A percentile compares a stretch with the other conserved stretches of the same genome.
Conservation (phyloP, 1,140 invertebrate species). For the Drosophila littoralis region DNA sequence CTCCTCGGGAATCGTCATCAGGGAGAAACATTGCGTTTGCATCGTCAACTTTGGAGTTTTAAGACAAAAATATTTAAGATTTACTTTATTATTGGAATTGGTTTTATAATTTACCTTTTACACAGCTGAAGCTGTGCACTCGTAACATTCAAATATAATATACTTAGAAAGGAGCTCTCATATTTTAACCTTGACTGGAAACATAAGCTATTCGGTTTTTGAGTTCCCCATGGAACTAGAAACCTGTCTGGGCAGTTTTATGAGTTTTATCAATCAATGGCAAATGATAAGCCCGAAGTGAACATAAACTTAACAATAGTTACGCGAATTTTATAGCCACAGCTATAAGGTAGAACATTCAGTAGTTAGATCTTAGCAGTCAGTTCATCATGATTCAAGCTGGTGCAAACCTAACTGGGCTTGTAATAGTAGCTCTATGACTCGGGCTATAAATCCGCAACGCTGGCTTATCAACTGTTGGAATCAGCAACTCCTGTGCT, state of each 20-base stretch:
- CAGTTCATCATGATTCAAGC: neutral
- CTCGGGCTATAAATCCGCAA: conserved; percentile 20
- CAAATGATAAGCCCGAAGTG: conserved; percentile 31
- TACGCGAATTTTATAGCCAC: conserved; percentile 20
- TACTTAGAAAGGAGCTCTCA: conserved; percentile 30
- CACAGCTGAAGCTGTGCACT: neutral
- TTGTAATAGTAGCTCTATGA: conserved; percentile 3
- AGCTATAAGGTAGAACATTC: neutral
- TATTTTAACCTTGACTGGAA: neutral
- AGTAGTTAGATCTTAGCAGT: neutral
- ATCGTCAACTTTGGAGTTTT: too few species aligned
- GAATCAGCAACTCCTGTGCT: conserved; percentile 29
- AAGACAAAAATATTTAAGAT: too few species aligned
- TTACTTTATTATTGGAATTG: too few species aligned
- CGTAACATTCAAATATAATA: conserved; percentile 9
- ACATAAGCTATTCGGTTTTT: neutral
- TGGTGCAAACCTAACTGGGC: neutral
- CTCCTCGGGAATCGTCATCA: too few species aligned
- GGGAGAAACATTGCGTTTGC: too few species aligned
- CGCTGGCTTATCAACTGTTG: conserved; percentile 29
- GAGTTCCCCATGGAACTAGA: neutral
- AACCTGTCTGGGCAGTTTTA: conserved; percentile 10
- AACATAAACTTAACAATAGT: conserved; percentile 15
- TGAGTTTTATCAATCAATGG: conserved; percentile 29
- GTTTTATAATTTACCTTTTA: neutral